phyloP scores from a whole-genome alignment of 2,113 vertebrate genomes.

The Arvicanthis niloticus region DNA sequence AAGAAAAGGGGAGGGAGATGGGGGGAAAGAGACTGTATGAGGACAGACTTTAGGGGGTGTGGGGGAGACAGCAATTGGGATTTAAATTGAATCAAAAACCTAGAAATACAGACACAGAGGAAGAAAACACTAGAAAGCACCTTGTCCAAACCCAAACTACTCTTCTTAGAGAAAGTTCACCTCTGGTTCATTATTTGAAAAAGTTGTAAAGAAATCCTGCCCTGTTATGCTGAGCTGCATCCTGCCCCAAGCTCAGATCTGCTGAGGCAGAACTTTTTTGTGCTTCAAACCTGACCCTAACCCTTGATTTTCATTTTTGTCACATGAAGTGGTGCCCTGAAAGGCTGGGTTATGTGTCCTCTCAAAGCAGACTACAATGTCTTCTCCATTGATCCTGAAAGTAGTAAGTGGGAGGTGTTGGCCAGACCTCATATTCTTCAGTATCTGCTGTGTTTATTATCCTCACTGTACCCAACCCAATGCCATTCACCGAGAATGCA shows the following conservation, averaged over 20 bases:
- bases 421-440: neutral
- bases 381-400: neutral
- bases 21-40: no score
- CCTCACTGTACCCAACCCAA: neutral
- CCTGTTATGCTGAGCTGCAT: neutral
- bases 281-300: constrained; percentile 40
- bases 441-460: constrained; percentile 26
- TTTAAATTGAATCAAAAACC: no score
- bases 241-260: constrained; percentile 55
- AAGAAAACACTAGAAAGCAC: no score
- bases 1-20: no score
- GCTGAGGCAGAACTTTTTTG: constrained; percentile 42
- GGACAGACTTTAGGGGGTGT: no score
- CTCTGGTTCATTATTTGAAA: neutral
- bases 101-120: no score
- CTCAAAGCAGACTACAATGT: neutral
- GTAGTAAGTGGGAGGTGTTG: neutral
- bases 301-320: constrained; percentile 61
- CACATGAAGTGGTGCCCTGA: constrained; percentile 12
- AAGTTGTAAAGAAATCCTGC: constrained; percentile 14
- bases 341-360: constrained; percentile 33
- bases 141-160: neutral
- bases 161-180: neutral
- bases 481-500: neutral
- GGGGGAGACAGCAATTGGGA: no score